Evolutionary conservation across 2,888 invertebrate species (phyloP).

Genomic region (Drosophila nr. medialis): DNA sequence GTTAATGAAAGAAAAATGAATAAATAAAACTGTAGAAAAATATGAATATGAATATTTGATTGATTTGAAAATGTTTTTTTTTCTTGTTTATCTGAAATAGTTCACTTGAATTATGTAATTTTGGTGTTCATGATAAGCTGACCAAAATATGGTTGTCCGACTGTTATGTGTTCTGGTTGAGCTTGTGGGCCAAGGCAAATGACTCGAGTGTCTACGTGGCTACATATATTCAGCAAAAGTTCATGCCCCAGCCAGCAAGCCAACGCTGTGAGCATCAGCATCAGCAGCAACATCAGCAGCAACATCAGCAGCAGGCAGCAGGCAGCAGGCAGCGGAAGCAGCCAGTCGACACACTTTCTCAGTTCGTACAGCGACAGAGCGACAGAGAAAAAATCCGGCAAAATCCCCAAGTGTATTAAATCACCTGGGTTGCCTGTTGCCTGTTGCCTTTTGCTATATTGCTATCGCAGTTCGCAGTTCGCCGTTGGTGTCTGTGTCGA

Average conservation of each 20-base stretch:
- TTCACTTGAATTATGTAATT: not conserved
- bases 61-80: not conserved
- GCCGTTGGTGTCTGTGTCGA: not conserved
- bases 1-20: not conserved
- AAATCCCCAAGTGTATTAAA: conserved; percentile 21
- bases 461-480: conserved; percentile 9
- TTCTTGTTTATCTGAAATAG: not conserved
- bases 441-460: conserved; percentile 55
- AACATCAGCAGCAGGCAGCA: not conserved
- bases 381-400: conserved; percentile 6
- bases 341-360: not conserved
- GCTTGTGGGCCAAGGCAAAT: conserved; percentile 15
- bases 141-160: not conserved
- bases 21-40: not conserved
- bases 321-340: not conserved
- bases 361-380: not conserved
- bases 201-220: not conserved
- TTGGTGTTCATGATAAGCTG: not conserved
- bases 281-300: conserved; percentile 25
- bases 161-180: not conserved
- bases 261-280: conserved; percentile 12
- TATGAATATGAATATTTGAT: not conserved
- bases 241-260: conserved; percentile 25
- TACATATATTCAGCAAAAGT: conserved; percentile 28
- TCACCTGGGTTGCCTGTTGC: conserved; percentile 56